These are phyloP conservation scores for Gymnosoma rotundatum DNA, from an alignment of 2,888 invertebrate species.

Conservation along the genomic window DNA sequence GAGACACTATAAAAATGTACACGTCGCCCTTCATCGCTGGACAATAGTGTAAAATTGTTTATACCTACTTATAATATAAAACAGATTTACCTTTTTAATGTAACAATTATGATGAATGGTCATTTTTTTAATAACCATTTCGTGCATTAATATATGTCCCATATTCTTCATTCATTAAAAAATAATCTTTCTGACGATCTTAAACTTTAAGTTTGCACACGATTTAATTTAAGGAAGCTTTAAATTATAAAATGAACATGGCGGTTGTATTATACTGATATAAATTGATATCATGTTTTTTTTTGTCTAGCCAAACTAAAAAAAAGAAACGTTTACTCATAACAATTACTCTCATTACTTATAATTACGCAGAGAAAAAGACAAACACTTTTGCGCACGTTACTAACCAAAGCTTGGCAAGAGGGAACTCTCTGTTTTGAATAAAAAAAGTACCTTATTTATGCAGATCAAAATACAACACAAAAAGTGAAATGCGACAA, in stretches of 20 bases:
- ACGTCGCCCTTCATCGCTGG: no score
- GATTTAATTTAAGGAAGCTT: neutral
- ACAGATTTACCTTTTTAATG: no score
- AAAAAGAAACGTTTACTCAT: neutral
- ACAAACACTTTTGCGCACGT: slow-evolving; percentile 55
- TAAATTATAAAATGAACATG: no score
- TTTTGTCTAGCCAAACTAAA: neutral
- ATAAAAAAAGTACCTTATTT: slow-evolving; percentile 3
- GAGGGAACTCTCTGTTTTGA: slow-evolving; percentile 4
- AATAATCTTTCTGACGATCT: neutral
- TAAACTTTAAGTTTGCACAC: slow-evolving; percentile 41
- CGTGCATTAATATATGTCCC: no score
- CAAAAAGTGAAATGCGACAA: neutral
- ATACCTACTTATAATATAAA: no score
- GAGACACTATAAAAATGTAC: no score
- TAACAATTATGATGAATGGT: no score
- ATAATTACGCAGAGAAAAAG: neutral
- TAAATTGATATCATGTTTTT: neutral
- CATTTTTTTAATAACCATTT: no score
- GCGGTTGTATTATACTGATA: neutral
- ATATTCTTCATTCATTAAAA: no score
- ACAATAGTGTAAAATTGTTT: no score
- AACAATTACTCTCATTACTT: slow-evolving; percentile 8
- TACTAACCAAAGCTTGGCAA: slow-evolving; percentile 7
- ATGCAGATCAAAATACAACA: neutral